Evolutionary conservation across 2,113 vertebrate genomes (phyloP).

Genomic region (Siphamia tubifer): DNA sequence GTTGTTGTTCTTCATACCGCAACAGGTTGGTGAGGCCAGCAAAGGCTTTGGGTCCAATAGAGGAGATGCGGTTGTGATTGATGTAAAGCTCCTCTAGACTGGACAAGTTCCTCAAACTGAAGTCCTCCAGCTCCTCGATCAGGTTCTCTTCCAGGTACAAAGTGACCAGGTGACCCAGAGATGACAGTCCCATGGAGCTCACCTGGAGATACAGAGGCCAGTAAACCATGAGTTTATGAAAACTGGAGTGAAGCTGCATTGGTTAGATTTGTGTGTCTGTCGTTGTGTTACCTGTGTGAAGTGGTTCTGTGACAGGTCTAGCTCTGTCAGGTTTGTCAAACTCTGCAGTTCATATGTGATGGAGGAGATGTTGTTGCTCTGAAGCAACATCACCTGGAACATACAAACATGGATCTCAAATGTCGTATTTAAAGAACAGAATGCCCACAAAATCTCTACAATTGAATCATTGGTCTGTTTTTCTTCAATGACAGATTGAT

Average conservation of each 20-base stretch:
- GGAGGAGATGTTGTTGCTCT: conserved; percentile 84
- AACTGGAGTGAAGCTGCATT: neutral
- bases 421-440: no score
- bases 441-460: no score
- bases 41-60: conserved; percentile 80
- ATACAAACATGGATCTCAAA: neutral
- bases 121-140: conserved; percentile 80
- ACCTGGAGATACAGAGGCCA: conserved; percentile 46
- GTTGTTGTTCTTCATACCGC: conserved; percentile 24
- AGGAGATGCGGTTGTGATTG: conserved; percentile 84
- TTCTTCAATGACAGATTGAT: no score
- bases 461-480: no score
- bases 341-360: conserved; percentile 75
- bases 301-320: conserved; percentile 86
- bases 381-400: conserved; percentile 81
- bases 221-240: no score
- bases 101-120: conserved; percentile 76
- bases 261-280: neutral
- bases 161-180: conserved; percentile 79
- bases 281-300: conserved; percentile 72
- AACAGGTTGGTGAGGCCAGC: conserved; percentile 76
- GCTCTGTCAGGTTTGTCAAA: conserved; percentile 82
- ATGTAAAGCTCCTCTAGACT: conserved; percentile 85
- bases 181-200: conserved; percentile 69
- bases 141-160: conserved; percentile 86